Base-by-base conservation (phyloP, 2,113 vertebrate genomes). In the Sylvia atricapilla region DNA sequence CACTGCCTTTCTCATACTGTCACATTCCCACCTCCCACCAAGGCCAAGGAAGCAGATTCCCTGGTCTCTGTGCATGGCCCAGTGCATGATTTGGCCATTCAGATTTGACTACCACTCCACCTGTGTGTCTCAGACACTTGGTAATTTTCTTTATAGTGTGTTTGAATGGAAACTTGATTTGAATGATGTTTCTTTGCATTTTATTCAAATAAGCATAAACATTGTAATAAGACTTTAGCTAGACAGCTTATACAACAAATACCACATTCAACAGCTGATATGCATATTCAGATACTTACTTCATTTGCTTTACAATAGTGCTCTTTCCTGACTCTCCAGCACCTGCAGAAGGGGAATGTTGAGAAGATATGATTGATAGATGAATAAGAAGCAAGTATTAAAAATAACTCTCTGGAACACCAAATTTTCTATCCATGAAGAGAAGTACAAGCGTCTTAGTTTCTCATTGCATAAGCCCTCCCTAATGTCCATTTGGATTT, bases 221-320 rank as follows among this genome's bases (percentile, higher is more conserved):
- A 90, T 46, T 89, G 15, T 60, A 70, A 64, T 64, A 69, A n/a
- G 49, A 19, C 50, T 35, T 81, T 56, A 63, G 22, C 16, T 90
- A 63, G 72, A 60, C 33, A 78, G 76, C 47, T 89, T 70, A 55
- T 55, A 46, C 13, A 39, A 78, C 56, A 66, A 58, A 89, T 66
- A 28, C 37, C 28, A 90, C 59, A 75, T 73, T 78, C 52, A 89
- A 68, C 35, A 67, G n/a, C 44, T 52, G 20, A 24, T 69, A 64
- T 66, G 60, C 75, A 89, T 96, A 90, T 91, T 91, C 39, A 87
- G 89, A 11, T 75, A 98, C 98, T 79, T 98, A 98, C 98, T 98
- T 98, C 98, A 98, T 98, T 97, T 98, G 98, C 84, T 98, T 98
- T 84, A 98, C 98, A 49, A 98, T 98, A 23, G 98, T 98, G 85